A percentile compares a stretch with the other conserved stretches of the same genome.
phyloP scores from a whole-genome alignment of 1,140 invertebrate genomes.

The Gonatopus flavifemur region DNA sequence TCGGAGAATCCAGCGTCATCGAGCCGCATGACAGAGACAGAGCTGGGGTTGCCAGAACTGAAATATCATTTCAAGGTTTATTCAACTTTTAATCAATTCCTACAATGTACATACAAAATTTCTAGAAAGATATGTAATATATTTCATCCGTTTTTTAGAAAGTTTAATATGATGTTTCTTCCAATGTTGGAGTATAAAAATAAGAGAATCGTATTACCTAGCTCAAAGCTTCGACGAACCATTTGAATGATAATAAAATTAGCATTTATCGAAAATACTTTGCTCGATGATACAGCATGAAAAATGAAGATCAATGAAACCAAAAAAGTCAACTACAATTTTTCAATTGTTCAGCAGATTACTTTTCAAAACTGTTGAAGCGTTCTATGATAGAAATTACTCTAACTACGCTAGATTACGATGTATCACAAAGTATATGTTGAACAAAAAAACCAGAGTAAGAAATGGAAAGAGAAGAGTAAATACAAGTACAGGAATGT shows the following conservation, averaged over 20 bases:
- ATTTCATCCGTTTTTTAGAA: too few species aligned
- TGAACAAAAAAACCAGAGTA: slow-evolving; percentile 22
- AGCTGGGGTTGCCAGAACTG: slow-evolving; percentile 56
- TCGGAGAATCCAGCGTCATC: slow-evolving; percentile 63
- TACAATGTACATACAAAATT: slow-evolving; percentile 3
- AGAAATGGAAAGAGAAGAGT: slow-evolving; percentile 22
- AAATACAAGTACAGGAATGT: slow-evolving; percentile 20
- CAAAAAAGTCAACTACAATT: too few species aligned
- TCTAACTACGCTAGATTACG: slow-evolving; percentile 48
- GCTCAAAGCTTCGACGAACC: too few species aligned
- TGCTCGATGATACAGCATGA: too few species aligned
- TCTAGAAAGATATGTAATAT: not conserved
- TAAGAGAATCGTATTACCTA: too few species aligned
- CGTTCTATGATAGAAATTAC: slow-evolving; percentile 35
- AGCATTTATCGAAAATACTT: too few species aligned
- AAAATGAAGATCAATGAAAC: too few species aligned
- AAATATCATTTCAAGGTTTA: slow-evolving; percentile 19
- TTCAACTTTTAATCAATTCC: not conserved
- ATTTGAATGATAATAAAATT: too few species aligned
- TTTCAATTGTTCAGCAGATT: too few species aligned
- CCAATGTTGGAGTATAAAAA: too few species aligned
- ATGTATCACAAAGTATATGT: slow-evolving; percentile 37
- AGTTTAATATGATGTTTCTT: too few species aligned
- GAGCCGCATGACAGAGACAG: slow-evolving; percentile 66
- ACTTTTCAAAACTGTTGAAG: slow-evolving; percentile 24